Conservation (phyloP, 2,113 vertebrate genomes). For the Dasyurus viverrinus region DNA sequence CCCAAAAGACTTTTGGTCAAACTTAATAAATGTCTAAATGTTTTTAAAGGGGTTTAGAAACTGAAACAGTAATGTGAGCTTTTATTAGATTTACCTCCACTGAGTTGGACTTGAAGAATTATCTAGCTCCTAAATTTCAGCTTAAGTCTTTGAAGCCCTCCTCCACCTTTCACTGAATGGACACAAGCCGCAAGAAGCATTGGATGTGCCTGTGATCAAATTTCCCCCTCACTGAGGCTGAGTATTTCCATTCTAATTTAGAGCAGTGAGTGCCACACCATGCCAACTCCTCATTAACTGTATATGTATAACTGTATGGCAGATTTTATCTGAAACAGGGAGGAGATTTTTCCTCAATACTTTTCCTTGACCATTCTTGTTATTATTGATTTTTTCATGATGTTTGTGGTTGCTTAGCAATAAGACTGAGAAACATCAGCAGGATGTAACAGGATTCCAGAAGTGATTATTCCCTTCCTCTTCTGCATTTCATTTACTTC, state of each 20-base stretch:
- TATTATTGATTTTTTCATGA: neutral
- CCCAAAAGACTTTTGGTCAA: neutral
- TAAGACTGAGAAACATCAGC: neutral
- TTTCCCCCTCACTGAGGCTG: neutral
- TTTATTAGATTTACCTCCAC: neutral
- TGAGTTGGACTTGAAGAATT: neutral
- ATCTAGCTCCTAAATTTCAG: neutral
- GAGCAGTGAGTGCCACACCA: neutral
- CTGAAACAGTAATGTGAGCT: neutral
- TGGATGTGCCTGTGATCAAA: neutral
- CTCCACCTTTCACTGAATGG: neutral
- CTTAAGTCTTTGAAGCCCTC: neutral
- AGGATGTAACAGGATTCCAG: neutral
- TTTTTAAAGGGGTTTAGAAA: neutral
- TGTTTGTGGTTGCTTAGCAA: conserved; percentile 45
- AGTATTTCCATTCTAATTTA: neutral
- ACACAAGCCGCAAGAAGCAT: neutral
- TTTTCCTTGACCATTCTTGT: neutral
- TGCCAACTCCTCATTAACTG: neutral
- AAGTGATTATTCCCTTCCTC: conserved; percentile 10
- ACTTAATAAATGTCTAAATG: neutral
- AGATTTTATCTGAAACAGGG: neutral
- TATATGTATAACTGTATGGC: neutral
- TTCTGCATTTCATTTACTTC: neutral
- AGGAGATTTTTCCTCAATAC: neutral